Evolutionary conservation across 2,113 vertebrate genomes (phyloP).

Genomic region (Nymphicus hollandicus): DNA sequence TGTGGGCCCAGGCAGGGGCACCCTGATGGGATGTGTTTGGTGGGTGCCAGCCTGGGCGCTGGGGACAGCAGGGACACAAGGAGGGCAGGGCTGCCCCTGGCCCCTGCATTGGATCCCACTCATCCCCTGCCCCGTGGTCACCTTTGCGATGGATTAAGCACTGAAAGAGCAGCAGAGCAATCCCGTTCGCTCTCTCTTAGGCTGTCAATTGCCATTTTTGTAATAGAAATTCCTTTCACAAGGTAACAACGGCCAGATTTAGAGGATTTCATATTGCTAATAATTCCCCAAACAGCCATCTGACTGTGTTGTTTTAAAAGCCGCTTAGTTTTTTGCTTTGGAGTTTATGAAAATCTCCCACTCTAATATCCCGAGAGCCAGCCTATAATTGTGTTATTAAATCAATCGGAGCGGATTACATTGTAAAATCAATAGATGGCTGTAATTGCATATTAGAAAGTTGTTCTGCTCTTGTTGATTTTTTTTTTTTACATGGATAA

Average conservation of each 20-base stretch:
- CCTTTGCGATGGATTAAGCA: neutral
- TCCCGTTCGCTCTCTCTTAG: neutral
- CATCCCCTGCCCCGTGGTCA: neutral
- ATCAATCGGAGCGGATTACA: slow-evolving; percentile 89
- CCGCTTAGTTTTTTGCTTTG: slow-evolving; percentile 76
- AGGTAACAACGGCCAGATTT: slow-evolving; percentile 77
- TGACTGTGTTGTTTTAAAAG: slow-evolving; percentile 71
- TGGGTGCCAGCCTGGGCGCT: neutral
- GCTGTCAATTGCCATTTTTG: slow-evolving; percentile 54
- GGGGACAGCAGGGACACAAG: neutral
- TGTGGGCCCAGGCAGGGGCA: rapidly evolving
- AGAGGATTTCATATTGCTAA: slow-evolving; percentile 71
- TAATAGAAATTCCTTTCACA: slow-evolving; percentile 68
- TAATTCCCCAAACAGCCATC: slow-evolving; percentile 72
- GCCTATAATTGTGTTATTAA: slow-evolving; percentile 89
- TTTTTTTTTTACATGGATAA: slow-evolving; percentile 88
- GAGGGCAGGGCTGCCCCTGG: neutral
- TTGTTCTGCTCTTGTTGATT: slow-evolving; percentile 77
- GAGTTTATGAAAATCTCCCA: slow-evolving; percentile 91
- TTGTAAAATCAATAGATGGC: slow-evolving; percentile 88
- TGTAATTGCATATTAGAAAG: slow-evolving; percentile 95
- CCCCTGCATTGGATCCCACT: rapidly evolving
- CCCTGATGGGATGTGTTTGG: neutral
- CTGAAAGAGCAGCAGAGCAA: slow-evolving; percentile 6
- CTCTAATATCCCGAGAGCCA: slow-evolving; percentile 85